Conservation (phyloP, 2,113 vertebrate genomes). For the Verasper variegatus region DNA sequence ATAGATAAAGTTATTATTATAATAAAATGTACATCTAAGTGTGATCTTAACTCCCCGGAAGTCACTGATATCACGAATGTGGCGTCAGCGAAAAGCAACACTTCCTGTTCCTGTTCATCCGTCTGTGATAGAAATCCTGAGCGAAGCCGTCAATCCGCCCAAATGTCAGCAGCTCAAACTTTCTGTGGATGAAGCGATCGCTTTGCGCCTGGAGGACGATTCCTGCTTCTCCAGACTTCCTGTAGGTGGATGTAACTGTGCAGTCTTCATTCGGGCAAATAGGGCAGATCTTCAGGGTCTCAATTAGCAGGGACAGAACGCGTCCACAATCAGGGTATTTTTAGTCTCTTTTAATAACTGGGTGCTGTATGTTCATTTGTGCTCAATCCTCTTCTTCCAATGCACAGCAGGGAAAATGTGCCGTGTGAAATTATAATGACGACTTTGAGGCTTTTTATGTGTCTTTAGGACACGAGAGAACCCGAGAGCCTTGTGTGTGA, state of each 20-base stretch:
- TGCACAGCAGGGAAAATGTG: neutral
- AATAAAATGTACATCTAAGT: too few relatives aligned
- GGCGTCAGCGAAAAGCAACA: too few relatives aligned
- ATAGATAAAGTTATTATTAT: too few relatives aligned
- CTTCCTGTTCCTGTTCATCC: too few relatives aligned
- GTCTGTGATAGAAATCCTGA: too few relatives aligned
- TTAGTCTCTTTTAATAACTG: conserved; percentile 14
- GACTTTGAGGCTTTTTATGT: conserved; percentile 22
- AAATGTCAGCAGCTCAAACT: too few relatives aligned
- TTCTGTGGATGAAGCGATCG: too few relatives aligned
- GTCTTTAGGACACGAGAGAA: neutral
- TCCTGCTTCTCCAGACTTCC: neutral
- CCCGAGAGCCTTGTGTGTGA: neutral
- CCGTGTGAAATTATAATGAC: conserved; percentile 33
- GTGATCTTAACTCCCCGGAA: too few relatives aligned
- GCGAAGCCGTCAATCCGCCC: too few relatives aligned
- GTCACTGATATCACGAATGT: too few relatives aligned
- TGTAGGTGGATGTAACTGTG: neutral
- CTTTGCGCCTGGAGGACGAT: neutral
- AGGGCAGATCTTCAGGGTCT: conserved; percentile 25
- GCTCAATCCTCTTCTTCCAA: neutral
- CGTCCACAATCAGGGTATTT: conserved; percentile 13
- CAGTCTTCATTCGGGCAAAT: neutral
- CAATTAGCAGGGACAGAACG: neutral
- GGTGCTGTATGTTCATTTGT: conserved; percentile 1